These are phyloP conservation scores for Fratercula arctica DNA, from an alignment of 2,797 vertebrate species.

Conservation along the genomic window DNA sequence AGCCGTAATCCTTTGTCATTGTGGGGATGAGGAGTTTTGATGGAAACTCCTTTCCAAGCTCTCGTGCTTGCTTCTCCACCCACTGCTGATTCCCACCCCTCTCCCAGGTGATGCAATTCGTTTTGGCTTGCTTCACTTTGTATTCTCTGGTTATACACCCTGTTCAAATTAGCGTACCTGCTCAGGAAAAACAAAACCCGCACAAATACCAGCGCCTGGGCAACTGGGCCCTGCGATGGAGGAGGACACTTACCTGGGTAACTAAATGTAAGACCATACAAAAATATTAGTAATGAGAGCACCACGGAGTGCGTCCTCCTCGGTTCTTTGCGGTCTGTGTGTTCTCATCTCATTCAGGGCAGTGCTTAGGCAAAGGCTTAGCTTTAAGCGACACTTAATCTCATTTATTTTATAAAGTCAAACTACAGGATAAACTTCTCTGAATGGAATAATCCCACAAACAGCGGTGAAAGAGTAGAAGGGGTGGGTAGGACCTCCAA, in stretches of 20 bases:
- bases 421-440: not conserved
- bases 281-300: not conserved
- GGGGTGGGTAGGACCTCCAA: not conserved
- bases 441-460: not conserved
- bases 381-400: not conserved
- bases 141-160: not conserved
- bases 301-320: not conserved
- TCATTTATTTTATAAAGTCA: not conserved
- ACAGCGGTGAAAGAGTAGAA: not conserved
- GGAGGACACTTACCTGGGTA: not conserved
- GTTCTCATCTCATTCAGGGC: not conserved
- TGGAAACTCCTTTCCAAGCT: not conserved
- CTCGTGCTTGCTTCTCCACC: not conserved
- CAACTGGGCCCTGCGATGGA: not conserved
- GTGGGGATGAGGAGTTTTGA: not conserved
- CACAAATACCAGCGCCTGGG: not conserved
- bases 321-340: not conserved
- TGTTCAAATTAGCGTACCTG: not conserved
- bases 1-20: not conserved
- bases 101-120: not conserved
- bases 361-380: not conserved
- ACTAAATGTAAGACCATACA: not conserved
- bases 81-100: not conserved
- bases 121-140: not conserved
- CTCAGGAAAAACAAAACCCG: not conserved